Base-by-base conservation (phyloP, 2,888 invertebrate species). In the Apotomis betuletana region DNA sequence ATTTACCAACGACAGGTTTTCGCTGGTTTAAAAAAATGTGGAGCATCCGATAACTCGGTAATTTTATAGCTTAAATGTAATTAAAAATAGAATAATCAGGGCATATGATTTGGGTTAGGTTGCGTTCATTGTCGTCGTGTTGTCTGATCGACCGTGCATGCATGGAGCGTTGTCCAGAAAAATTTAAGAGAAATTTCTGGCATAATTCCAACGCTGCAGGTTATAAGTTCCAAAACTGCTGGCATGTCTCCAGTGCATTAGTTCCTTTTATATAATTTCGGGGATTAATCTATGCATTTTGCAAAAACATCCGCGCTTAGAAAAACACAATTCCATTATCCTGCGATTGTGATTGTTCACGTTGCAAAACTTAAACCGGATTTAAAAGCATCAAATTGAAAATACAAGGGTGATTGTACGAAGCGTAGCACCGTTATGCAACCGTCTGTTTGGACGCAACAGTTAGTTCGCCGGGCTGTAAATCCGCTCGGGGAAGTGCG, bases 191-290 rank as follows among this genome's bases (percentile, higher is more conserved):
- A 71, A 62, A 51, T 67, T 44, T 41, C 72, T 83, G 83, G 82
- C 83, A 74, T 49, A 38, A 61, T 54, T 77, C 83, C 83, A 83
- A 79, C 70, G 69, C 78, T 82, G 80, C 83, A 83, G 79, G 78
- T 77, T 79, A 76, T 79, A 80, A 78, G 73, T 74, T 69, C 62
- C 54, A 68, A 79, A 78, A 79, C 74, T 77, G 77, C 77, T 81
- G 79, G 80, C 80, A 76, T 77, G 77, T 76, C 78, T 77, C 75
- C 78, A 76, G 76, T 67, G 68, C 73, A 67, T 49, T 72, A 69
- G 65, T 74, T 75, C 74, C 73, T 78, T 74, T 74, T 74, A 73
- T 59, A 59, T 62, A 74, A 75, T 69, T 74, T 74, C 69, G 64
- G 67, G 67, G 68, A 51, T 58, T 57, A 52, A 44, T 15, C 41